phyloP scores from a whole-genome alignment of 2,888 invertebrate species.

The Drosophila demipolita region DNA sequence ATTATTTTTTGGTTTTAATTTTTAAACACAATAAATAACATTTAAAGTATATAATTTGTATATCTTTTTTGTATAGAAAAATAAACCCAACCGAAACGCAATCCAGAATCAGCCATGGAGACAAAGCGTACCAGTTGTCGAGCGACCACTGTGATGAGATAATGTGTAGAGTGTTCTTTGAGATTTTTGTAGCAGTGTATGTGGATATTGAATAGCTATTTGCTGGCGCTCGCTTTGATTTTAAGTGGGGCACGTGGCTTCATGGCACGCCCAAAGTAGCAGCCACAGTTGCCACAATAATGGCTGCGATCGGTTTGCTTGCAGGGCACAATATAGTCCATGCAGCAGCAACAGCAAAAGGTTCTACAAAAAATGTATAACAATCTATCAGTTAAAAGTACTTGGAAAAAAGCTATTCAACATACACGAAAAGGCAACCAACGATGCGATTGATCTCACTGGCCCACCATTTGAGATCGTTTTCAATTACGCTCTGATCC shows the following conservation, averaged over 20 bases:
- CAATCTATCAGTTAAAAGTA: neutral
- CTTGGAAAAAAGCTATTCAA: neutral
- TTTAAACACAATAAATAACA: neutral
- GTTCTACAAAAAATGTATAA: slow-evolving; percentile 51
- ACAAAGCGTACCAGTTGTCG: neutral
- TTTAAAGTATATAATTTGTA: neutral
- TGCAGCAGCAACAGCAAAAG: slow-evolving; percentile 81
- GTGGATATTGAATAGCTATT: neutral
- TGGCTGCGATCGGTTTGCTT: slow-evolving; percentile 83
- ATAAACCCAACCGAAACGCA: neutral
- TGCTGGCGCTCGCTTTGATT: slow-evolving; percentile 36
- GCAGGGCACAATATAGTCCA: slow-evolving; percentile 80
- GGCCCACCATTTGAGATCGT: slow-evolving; percentile 83
- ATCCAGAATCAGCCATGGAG: neutral
- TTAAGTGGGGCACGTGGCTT: slow-evolving; percentile 73
- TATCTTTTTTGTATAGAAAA: neutral
- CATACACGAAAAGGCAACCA: slow-evolving; percentile 83
- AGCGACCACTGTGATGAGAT: slow-evolving; percentile 6
- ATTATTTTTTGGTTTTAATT: neutral
- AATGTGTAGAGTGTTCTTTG: neutral
- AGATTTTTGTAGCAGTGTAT: slow-evolving; percentile 1
- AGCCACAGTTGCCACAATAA: slow-evolving; percentile 84
- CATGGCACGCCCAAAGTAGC: slow-evolving; percentile 83
- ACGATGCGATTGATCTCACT: slow-evolving; percentile 79
- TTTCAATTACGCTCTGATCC: slow-evolving; percentile 74